These are phyloP conservation scores for Pantherophis alleghaniensis DNA, from an alignment of 2,797 vertebrate genomes.

Conservation along the genomic window DNA sequence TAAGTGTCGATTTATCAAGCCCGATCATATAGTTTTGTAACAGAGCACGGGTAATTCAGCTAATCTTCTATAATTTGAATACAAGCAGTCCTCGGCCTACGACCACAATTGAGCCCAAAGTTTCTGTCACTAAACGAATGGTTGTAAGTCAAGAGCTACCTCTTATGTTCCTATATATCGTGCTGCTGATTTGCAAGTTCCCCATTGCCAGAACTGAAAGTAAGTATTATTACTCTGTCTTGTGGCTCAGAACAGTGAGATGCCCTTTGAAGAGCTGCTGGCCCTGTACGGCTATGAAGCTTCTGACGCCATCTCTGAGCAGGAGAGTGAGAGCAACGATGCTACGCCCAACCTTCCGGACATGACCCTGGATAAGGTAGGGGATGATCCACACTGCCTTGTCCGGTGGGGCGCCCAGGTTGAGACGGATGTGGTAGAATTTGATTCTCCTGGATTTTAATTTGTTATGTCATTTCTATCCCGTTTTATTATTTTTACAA, in stretches of 20 bases:
- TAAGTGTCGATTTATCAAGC: too few species aligned
- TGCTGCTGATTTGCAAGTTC: too few species aligned
- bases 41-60: too few species aligned
- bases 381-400: not conserved
- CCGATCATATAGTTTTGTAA: too few species aligned
- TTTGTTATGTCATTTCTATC: not conserved
- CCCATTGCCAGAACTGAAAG: too few species aligned
- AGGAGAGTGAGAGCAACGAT: slow-evolving; percentile 81
- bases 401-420: not conserved
- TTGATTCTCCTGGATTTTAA: not conserved
- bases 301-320: slow-evolving; percentile 78
- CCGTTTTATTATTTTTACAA: not conserved
- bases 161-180: too few species aligned
- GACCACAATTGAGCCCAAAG: too few species aligned
- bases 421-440: not conserved
- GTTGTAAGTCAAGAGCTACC: too few species aligned
- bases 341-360: slow-evolving; percentile 78
- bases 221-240: slow-evolving; percentile 13
- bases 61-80: too few species aligned
- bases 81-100: too few species aligned
- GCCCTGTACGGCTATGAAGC: slow-evolving; percentile 90
- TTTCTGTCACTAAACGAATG: too few species aligned
- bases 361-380: slow-evolving; percentile 89
- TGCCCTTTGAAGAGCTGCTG: slow-evolving; percentile 90
- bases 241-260: slow-evolving; percentile 81